Evolutionary conservation across 2,113 vertebrate species (phyloP).

Genomic region (Macrotus californicus): DNA sequence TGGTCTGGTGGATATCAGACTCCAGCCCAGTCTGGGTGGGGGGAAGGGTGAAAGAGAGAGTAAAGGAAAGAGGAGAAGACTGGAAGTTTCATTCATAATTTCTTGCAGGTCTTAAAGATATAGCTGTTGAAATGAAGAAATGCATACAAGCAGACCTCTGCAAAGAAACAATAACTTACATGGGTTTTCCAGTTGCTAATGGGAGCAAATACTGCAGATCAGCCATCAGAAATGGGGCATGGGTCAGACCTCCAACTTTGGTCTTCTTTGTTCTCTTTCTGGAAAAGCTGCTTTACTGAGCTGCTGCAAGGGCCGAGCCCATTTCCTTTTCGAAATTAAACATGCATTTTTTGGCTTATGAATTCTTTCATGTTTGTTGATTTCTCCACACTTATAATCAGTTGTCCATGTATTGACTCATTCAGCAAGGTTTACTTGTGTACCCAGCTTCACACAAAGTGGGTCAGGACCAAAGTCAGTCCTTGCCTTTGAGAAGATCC

Average conservation of each 20-base stretch:
- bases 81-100: background rate
- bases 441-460: background rate
- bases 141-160: slow-evolving; percentile 32
- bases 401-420: background rate
- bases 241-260: background rate
- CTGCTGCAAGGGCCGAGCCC: background rate
- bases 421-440: background rate
- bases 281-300: slow-evolving; percentile 38
- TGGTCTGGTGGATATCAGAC: background rate
- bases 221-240: background rate
- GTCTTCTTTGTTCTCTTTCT: slow-evolving; percentile 39
- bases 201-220: background rate
- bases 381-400: background rate
- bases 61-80: background rate
- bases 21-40: background rate
- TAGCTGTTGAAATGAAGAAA: slow-evolving; percentile 45
- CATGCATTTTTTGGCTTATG: background rate
- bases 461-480: background rate
- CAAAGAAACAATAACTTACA: slow-evolving; percentile 7
- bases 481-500: background rate
- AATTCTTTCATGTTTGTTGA: background rate
- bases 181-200: slow-evolving; percentile 43
- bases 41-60: background rate
- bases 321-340: slow-evolving; percentile 29
- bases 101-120: background rate